phyloP scores from a whole-genome alignment of 2,797 vertebrate species.

The Cacajao melanocephalus region DNA sequence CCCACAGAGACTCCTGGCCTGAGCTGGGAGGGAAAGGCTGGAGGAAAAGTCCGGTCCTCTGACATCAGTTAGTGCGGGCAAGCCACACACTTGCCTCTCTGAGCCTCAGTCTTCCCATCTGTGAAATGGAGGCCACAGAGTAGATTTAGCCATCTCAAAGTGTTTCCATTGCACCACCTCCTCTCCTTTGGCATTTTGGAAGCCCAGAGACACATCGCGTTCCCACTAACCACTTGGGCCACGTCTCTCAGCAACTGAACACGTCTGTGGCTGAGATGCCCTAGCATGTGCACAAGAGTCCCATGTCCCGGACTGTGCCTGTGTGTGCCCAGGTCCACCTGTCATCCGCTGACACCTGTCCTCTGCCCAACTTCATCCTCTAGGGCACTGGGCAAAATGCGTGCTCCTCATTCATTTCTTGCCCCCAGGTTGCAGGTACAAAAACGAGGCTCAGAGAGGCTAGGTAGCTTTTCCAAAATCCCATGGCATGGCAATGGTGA shows the following conservation, averaged over 20 bases:
- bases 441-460: not conserved
- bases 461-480: not conserved
- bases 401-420: not conserved
- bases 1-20: not conserved
- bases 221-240: not conserved
- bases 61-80: not conserved
- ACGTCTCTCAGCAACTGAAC: not conserved
- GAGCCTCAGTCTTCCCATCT: slow-evolving; percentile 9
- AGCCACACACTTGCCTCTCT: not conserved
- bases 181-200: not conserved
- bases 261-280: not conserved
- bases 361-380: not conserved
- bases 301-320: not conserved
- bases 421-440: not conserved
- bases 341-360: not conserved
- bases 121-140: not conserved
- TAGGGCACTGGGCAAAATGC: accelerated
- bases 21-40: not conserved
- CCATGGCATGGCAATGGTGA: not conserved
- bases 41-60: not conserved
- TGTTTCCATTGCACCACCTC: not conserved
- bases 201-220: not conserved
- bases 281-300: accelerated
- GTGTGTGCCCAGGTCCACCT: accelerated
- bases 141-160: not conserved